Percentiles rank a stretch among this genome's conserved stretches.
These are phyloP conservation scores for Hirudinaria manillensis DNA, from an alignment of 2,888 invertebrate species.

Conservation along the genomic window DNA sequence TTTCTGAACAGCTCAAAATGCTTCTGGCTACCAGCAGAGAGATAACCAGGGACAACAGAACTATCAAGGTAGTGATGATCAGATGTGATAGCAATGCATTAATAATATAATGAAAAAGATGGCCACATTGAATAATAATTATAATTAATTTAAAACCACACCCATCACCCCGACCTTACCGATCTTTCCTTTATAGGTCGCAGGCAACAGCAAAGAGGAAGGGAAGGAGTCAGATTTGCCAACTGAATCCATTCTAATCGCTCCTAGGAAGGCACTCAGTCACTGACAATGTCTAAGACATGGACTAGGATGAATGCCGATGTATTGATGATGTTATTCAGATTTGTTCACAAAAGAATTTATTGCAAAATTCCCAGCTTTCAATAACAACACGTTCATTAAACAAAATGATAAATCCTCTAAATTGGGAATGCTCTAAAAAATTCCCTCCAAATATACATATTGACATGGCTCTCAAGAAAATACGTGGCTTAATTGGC, in stretches of 20 bases:
- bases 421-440: too few relatives aligned
- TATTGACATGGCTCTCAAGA: too few relatives aligned
- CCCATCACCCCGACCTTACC: neutral
- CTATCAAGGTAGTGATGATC: conserved; percentile 21
- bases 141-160: neutral
- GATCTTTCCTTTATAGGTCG: conserved; percentile 3
- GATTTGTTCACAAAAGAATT: neutral
- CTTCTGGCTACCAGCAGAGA: conserved; percentile 27
- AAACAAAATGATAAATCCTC: too few relatives aligned
- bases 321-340: neutral
- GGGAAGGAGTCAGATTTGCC: conserved; percentile 16
- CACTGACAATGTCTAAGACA: neutral
- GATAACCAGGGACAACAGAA: conserved; percentile 27
- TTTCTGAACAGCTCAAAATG: conserved; percentile 5
- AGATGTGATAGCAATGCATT: neutral
- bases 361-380: too few relatives aligned
- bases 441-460: too few relatives aligned
- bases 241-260: neutral
- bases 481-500: too few relatives aligned
- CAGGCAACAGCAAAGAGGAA: conserved; percentile 16
- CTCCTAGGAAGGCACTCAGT: too few relatives aligned
- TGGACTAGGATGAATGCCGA: neutral
- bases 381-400: too few relatives aligned
- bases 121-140: neutral
- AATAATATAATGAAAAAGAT: neutral